Evolutionary conservation across 2,797 vertebrate species (phyloP).

Genomic region (Pampus argenteus): DNA sequence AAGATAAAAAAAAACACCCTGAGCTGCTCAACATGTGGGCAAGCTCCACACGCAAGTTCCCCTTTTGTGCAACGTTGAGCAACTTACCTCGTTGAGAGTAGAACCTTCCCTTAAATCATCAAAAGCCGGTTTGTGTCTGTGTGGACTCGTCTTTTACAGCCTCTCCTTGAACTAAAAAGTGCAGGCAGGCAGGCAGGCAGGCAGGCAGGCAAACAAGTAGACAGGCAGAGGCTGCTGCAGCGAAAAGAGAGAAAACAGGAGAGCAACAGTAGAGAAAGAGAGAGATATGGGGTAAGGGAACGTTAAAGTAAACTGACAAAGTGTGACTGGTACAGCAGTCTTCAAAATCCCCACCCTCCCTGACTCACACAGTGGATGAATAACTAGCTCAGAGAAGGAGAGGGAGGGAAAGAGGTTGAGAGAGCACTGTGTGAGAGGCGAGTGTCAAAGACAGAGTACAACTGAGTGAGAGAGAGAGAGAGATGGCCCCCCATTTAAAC

Average conservation of each 20-base stretch:
- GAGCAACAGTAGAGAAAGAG: conserved; percentile 34
- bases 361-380: conserved; percentile 87
- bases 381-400: conserved; percentile 79
- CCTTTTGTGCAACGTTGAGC: conserved; percentile 1
- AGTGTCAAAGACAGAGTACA: conserved; percentile 19
- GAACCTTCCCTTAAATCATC: conserved; percentile 47
- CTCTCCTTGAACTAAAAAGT: conserved; percentile 28
- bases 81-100: conserved; percentile 66
- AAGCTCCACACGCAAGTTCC: conserved; percentile 25
- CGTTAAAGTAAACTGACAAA: conserved; percentile 77
- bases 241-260: conserved; percentile 39
- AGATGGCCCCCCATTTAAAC: conserved; percentile 56
- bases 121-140: conserved; percentile 33
- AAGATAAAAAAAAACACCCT: not conserved
- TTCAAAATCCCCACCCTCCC: conserved; percentile 84
- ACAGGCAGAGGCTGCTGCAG: conserved; percentile 48
- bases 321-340: conserved; percentile 87
- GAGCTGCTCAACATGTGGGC: conserved; percentile 14
- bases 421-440: conserved; percentile 19
- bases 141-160: conserved; percentile 38
- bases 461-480: conserved; percentile 27
- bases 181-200: not conserved
- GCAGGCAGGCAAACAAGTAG: conserved; percentile 4
- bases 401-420: conserved; percentile 63
- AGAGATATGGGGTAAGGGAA: conserved; percentile 49